phyloP scores from a whole-genome alignment of 2,888 invertebrate species.

The Serripes groenlandicus region DNA sequence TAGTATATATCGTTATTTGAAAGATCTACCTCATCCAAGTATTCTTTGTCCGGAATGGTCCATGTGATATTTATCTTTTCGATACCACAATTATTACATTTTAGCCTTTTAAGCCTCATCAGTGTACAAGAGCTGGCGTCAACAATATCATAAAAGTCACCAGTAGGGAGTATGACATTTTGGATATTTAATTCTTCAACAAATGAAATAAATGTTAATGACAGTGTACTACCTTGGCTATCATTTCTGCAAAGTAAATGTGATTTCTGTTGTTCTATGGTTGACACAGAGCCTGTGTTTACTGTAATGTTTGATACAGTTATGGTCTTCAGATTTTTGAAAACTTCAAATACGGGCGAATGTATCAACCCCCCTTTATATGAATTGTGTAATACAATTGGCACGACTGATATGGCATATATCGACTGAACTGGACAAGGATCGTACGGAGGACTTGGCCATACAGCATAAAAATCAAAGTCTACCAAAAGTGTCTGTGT shows the following conservation, averaged over 20 bases:
- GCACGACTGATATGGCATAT: not conserved
- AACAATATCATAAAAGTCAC: not conserved
- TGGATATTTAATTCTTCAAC: not conserved
- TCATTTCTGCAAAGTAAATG: not conserved
- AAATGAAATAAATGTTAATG: not conserved
- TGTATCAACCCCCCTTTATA: not conserved
- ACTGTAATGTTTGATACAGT: not conserved
- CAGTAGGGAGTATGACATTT: not conserved
- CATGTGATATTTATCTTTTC: not conserved
- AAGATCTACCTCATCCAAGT: not conserved
- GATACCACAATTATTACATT: not conserved
- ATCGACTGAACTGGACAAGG: not conserved
- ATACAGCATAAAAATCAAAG: not conserved
- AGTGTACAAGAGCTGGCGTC: not conserved
- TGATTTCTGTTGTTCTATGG: not conserved
- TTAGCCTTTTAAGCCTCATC: not conserved
- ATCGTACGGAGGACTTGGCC: not conserved
- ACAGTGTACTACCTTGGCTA: not conserved
- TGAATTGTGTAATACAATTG: not conserved
- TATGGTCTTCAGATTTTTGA: not conserved
- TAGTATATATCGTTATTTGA: not conserved
- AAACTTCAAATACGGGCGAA: not conserved
- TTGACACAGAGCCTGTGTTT: not conserved
- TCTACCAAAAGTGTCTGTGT: not conserved
- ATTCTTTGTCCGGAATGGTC: not conserved